Evolutionary conservation across 2,888 invertebrate genomes (phyloP).

Genomic region (Eupithecia vulgata): DNA sequence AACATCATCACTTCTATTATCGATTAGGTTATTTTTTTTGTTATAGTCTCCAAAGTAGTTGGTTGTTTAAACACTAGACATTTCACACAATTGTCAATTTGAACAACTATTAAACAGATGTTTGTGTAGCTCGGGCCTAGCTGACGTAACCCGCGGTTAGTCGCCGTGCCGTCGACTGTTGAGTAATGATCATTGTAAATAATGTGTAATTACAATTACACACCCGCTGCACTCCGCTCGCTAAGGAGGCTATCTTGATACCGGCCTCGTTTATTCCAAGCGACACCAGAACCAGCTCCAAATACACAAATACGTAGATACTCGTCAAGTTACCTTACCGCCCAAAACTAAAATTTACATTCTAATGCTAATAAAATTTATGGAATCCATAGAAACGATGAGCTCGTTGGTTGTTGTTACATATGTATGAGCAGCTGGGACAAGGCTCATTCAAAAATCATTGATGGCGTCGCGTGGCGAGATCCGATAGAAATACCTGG

Average conservation of each 20-base stretch:
- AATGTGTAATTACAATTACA: slow-evolving; percentile 57
- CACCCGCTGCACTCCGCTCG: slow-evolving; percentile 42
- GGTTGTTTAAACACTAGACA: neutral
- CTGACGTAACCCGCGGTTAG: slow-evolving; percentile 57
- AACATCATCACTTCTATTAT: neutral
- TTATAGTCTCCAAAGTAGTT: neutral
- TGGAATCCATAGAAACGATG: slow-evolving; percentile 33
- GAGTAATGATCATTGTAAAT: slow-evolving; percentile 62
- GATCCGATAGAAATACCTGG: slow-evolving; percentile 26
- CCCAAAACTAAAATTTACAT: slow-evolving; percentile 40
- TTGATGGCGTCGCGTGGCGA: slow-evolving; percentile 38
- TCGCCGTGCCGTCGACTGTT: slow-evolving; percentile 53
- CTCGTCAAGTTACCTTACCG: slow-evolving; percentile 8
- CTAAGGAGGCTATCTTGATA: slow-evolving; percentile 46
- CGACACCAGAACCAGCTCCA: slow-evolving; percentile 12
- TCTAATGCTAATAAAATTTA: slow-evolving; percentile 39
- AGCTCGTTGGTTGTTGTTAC: slow-evolving; percentile 30
- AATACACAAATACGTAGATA: neutral
- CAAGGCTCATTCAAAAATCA: slow-evolving; percentile 38
- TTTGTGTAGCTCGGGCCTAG: slow-evolving; percentile 37
- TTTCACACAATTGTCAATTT: slow-evolving; percentile 26
- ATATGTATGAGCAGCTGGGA: slow-evolving; percentile 39
- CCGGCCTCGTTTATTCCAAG: slow-evolving; percentile 28
- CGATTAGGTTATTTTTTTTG: neutral
- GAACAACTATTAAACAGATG: slow-evolving; percentile 39